A percentile compares a stretch with the other conserved stretches of the same genome.
Evolutionary conservation across 2,113 vertebrate species (phyloP).

Genomic region (Sceloporus tristichus): DNA sequence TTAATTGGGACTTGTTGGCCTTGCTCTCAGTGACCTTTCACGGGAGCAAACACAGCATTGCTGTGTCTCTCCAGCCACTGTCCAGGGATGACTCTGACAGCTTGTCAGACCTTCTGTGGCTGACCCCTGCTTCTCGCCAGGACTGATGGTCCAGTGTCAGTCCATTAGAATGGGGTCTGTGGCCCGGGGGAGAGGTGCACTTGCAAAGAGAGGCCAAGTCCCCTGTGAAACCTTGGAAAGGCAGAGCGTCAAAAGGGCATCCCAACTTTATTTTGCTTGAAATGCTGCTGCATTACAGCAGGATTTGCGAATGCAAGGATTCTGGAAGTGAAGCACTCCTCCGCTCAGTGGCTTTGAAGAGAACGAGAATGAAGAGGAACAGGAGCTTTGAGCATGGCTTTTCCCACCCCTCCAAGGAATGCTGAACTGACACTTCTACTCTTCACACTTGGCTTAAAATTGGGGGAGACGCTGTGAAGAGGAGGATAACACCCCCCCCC

Average conservation of each 20-base stretch:
- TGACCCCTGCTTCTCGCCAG: not conserved
- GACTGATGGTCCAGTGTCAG: constrained; percentile 37
- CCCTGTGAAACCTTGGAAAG: not conserved
- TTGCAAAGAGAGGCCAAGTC: constrained; percentile 25
- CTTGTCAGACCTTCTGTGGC: constrained; percentile 55
- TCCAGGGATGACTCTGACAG: constrained; percentile 30
- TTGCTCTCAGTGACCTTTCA: constrained; percentile 62
- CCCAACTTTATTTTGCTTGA: not conserved
- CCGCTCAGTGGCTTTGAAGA: constrained; percentile 12
- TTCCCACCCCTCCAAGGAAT: constrained; percentile 37
- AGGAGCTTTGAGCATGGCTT: constrained; percentile 41
- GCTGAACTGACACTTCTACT: constrained; percentile 29
- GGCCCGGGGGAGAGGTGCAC: constrained; percentile 6
- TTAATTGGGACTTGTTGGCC: constrained; percentile 56
- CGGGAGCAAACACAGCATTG: constrained; percentile 51
- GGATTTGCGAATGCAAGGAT: fast-evolving
- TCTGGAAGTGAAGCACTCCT: not conserved
- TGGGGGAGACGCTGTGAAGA: not conserved
- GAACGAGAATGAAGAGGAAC: constrained; percentile 22
- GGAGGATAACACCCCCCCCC: constrained; percentile 18
- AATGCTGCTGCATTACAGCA: not conserved
- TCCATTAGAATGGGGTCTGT: constrained; percentile 8
- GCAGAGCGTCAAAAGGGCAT: not conserved
- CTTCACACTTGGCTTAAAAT: constrained; percentile 49
- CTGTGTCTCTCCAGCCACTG: constrained; percentile 63